Evolutionary conservation across 2,888 invertebrate genomes (phyloP).

Genomic region (Campoletis raptor): DNA sequence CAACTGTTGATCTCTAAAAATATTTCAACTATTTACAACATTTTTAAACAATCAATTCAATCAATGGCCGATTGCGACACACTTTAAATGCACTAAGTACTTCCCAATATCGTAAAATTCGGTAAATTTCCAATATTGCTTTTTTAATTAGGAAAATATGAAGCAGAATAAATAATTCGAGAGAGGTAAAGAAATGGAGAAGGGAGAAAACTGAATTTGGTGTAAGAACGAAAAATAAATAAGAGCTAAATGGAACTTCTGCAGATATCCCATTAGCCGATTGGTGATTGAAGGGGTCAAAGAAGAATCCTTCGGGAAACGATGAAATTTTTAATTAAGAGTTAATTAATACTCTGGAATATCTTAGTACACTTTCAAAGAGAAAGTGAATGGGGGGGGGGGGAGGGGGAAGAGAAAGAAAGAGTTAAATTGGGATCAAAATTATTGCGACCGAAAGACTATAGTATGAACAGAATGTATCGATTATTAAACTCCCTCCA

Average conservation of each 20-base stretch:
- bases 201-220: neutral
- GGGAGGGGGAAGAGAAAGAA: neutral
- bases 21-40: too few relatives aligned
- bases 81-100: neutral
- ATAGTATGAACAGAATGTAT: slow-evolving; percentile 42
- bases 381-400: slow-evolving; percentile 12
- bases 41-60: neutral
- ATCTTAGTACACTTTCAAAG: slow-evolving; percentile 32
- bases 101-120: neutral
- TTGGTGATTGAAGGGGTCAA: slow-evolving; percentile 35
- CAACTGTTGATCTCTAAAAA: too few relatives aligned
- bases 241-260: slow-evolving; percentile 30
- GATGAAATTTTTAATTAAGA: slow-evolving; percentile 68
- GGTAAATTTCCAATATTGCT: neutral
- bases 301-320: slow-evolving; percentile 41
- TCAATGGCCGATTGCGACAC: neutral
- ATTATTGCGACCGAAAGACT: slow-evolving; percentile 18
- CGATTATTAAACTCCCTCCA: slow-evolving; percentile 45
- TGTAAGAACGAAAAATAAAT: slow-evolving; percentile 7
- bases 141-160: neutral
- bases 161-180: neutral
- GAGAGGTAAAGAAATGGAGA: too few relatives aligned
- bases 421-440: neutral
- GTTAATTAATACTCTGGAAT: slow-evolving; percentile 60
- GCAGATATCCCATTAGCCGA: slow-evolving; percentile 47